These are phyloP conservation scores for Elysia chlorotica DNA, from an alignment of 1,140 invertebrate genomes.

Conservation along the genomic window DNA sequence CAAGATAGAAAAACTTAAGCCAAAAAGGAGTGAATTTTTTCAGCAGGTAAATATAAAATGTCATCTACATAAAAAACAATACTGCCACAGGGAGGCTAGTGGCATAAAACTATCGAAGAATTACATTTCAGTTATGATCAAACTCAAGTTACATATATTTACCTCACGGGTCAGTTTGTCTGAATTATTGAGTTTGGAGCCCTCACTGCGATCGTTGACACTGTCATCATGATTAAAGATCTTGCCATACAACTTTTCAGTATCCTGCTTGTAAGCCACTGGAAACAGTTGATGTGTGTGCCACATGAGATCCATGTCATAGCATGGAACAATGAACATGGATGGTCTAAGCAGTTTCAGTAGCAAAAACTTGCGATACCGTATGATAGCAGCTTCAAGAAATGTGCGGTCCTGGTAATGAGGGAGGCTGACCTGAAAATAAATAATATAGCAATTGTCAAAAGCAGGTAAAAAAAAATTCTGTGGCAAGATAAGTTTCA, in stretches of 20 bases:
- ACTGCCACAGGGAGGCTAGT: no score
- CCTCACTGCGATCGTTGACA: conserved; percentile 60
- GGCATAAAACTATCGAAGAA: no score
- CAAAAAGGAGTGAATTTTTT: no score
- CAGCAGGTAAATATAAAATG: no score
- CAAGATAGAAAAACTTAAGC: no score
- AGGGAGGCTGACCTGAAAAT: conserved; percentile 53
- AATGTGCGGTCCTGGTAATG: conserved; percentile 63
- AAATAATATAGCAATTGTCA: neutral
- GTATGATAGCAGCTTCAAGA: conserved; percentile 56
- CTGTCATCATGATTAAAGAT: conserved; percentile 63
- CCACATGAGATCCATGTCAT: conserved; percentile 66
- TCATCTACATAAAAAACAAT: no score
- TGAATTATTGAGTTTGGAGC: conserved; percentile 54
- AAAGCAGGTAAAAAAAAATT: no score
- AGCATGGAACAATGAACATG: conserved; percentile 65
- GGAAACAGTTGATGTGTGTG: conserved; percentile 65
- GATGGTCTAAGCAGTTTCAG: conserved; percentile 61
- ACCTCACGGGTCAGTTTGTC: conserved; percentile 27
- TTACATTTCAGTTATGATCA: no score
- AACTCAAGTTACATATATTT: neutral
- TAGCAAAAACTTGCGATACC: conserved; percentile 64
- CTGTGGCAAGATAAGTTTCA: no score
- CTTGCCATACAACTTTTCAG: conserved; percentile 57
- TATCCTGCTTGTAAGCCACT: conserved; percentile 57